A percentile compares a stretch with the other conserved stretches of the same genome.
These are phyloP conservation scores for Mesorhabditis spiculigera DNA, from an alignment of 2,888 invertebrate species.

Conservation along the genomic window DNA sequence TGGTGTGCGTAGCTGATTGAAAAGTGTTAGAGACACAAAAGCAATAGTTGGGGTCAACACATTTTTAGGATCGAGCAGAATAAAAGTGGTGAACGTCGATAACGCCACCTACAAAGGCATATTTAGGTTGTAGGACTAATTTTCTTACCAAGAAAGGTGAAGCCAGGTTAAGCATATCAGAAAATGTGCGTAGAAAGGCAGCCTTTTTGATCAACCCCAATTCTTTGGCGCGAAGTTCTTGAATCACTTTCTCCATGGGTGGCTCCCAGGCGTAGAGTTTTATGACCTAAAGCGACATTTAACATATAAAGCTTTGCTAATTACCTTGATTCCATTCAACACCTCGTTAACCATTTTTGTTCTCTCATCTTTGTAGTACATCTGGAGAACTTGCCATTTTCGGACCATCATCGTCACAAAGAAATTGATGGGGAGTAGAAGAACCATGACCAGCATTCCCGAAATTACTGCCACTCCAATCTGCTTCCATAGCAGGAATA, in stretches of 20 bases:
- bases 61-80: conserved; percentile 45
- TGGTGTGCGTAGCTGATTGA: conserved; percentile 94
- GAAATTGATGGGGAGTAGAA: conserved; percentile 70
- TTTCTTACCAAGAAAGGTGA: conserved; percentile 47
- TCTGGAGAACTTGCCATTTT: conserved; percentile 71
- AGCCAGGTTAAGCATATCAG: conserved; percentile 55
- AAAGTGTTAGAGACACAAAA: conserved; percentile 92
- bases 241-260: conserved; percentile 54
- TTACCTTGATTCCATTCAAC: conserved; percentile 79
- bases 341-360: conserved; percentile 92
- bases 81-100: conserved; percentile 54
- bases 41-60: conserved; percentile 69
- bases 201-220: conserved; percentile 47
- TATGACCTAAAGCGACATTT: conserved; percentile 30
- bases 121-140: conserved; percentile 4
- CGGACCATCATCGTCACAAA: conserved; percentile 53
- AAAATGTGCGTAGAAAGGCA: conserved; percentile 51
- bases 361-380: conserved; percentile 88
- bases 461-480: conserved; percentile 80
- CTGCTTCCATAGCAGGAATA: conserved; percentile 61
- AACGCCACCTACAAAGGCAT: conserved; percentile 41
- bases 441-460: conserved; percentile 88
- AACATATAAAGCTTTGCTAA: no score
- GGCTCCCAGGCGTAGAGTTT: conserved; percentile 65
- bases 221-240: conserved; percentile 46